These are phyloP conservation scores for Empidonax traillii DNA, from an alignment of 2,113 vertebrate genomes.

Conservation along the genomic window DNA sequence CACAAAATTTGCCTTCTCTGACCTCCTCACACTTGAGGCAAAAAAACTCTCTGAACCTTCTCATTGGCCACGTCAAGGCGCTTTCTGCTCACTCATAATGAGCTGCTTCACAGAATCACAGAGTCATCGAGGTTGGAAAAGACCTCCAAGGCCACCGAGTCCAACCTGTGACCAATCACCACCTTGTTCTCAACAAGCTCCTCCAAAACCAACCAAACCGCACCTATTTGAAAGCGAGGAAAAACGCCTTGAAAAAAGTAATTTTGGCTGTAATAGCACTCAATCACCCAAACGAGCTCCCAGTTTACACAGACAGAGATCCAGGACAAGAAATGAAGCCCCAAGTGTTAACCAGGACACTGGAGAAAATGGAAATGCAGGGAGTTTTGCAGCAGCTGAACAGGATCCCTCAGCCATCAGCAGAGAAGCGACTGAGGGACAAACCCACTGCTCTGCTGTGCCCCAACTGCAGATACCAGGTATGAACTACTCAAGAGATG, in stretches of 20 bases:
- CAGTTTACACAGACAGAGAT: neutral
- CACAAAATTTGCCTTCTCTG: neutral
- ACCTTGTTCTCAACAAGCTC: neutral
- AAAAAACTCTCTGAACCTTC: neutral
- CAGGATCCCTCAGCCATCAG: neutral
- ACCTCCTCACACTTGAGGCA: neutral
- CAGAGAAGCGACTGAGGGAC: neutral
- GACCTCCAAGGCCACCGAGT: accelerated
- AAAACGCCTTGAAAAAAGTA: neutral
- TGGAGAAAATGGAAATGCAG: neutral
- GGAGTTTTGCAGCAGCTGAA: neutral
- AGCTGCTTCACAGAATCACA: neutral
- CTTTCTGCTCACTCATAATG: neutral
- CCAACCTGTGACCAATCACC: neutral
- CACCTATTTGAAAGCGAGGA: neutral
- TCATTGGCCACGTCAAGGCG: neutral
- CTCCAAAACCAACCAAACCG: neutral
- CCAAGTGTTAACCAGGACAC: neutral
- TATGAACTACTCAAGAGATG: neutral
- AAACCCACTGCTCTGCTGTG: neutral
- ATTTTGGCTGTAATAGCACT: neutral
- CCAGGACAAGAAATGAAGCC: neutral
- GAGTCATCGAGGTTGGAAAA: neutral
- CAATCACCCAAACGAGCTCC: neutral
- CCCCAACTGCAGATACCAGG: accelerated